These are phyloP conservation scores for Phaethon lepturus DNA, from an alignment of 2,113 vertebrate genomes.

Conservation along the genomic window DNA sequence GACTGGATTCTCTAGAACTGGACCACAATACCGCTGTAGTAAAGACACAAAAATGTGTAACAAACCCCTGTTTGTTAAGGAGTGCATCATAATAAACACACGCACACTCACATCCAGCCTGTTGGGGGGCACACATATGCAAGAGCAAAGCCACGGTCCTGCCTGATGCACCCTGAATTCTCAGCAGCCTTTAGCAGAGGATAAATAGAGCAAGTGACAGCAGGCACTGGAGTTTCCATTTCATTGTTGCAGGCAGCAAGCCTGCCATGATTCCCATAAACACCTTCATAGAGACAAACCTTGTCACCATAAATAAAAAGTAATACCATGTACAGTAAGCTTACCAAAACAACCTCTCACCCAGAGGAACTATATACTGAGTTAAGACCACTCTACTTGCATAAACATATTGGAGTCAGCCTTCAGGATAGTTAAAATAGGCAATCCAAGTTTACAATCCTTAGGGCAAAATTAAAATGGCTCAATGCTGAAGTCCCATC, in stretches of 20 bases:
- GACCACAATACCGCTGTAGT: accelerated
- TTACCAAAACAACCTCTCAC: neutral
- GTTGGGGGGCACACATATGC: neutral
- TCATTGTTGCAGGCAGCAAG: neutral
- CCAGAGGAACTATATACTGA: neutral
- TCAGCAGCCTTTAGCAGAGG: neutral
- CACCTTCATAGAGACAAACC: neutral
- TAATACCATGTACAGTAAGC: neutral
- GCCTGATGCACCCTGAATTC: neutral
- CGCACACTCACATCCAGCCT: accelerated
- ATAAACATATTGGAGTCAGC: accelerated
- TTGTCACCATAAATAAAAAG: neutral
- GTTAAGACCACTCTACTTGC: neutral
- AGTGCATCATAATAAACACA: neutral
- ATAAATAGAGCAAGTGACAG: neutral
- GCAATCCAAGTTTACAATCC: neutral
- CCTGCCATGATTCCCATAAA: neutral
- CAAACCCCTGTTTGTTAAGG: neutral
- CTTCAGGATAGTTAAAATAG: neutral
- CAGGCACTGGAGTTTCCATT: neutral
- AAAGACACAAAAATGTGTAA: neutral
- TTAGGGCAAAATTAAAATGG: neutral
- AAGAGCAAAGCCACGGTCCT: neutral
- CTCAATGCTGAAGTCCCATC: neutral
- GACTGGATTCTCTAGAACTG: neutral